Percentiles rank a stretch among this genome's conserved stretches.
These are phyloP conservation scores for Oconnorella tubifera DNA, from an alignment of 2,888 invertebrate genomes.

Conservation along the genomic window DNA sequence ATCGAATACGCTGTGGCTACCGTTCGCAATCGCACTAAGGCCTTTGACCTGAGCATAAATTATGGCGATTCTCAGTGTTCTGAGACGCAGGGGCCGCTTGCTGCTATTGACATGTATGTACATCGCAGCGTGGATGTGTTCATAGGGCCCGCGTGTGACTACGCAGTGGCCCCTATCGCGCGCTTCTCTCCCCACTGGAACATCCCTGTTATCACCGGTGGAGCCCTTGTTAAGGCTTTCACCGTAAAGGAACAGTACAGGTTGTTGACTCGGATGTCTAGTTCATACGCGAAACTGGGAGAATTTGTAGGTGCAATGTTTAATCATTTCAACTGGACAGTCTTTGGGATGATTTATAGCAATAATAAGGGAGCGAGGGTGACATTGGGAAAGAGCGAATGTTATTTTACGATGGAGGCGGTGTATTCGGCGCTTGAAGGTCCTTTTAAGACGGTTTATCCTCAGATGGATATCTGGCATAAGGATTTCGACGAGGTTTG, in stretches of 20 bases:
- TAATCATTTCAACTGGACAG: slow-evolving; percentile 3
- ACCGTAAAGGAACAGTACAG: slow-evolving; percentile 62
- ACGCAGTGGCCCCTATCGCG: slow-evolving; percentile 83
- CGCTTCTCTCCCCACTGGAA: slow-evolving; percentile 82
- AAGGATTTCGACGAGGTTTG: not conserved
- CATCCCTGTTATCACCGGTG: slow-evolving; percentile 75
- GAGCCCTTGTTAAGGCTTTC: slow-evolving; percentile 49
- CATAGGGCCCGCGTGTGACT: slow-evolving; percentile 51
- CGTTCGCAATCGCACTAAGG: not conserved
- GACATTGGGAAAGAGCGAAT: not conserved
- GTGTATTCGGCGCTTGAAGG: not conserved
- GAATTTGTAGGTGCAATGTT: not conserved
- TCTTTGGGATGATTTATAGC: not conserved
- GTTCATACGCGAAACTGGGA: slow-evolving; percentile 37
- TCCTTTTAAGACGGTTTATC: not conserved
- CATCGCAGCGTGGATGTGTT: slow-evolving; percentile 41
- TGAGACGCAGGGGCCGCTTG: slow-evolving; percentile 30
- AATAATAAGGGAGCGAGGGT: not conserved
- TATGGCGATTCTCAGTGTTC: slow-evolving; percentile 32
- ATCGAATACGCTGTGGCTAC: slow-evolving; percentile 48
- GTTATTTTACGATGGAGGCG: slow-evolving; percentile 5
- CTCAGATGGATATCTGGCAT: not conserved
- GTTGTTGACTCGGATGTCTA: slow-evolving; percentile 65
- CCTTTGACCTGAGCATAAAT: slow-evolving; percentile 15
- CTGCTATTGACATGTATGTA: slow-evolving; percentile 44